Conservation (phyloP, 2,888 invertebrate species). For the Meiosimyza decipiens region DNA sequence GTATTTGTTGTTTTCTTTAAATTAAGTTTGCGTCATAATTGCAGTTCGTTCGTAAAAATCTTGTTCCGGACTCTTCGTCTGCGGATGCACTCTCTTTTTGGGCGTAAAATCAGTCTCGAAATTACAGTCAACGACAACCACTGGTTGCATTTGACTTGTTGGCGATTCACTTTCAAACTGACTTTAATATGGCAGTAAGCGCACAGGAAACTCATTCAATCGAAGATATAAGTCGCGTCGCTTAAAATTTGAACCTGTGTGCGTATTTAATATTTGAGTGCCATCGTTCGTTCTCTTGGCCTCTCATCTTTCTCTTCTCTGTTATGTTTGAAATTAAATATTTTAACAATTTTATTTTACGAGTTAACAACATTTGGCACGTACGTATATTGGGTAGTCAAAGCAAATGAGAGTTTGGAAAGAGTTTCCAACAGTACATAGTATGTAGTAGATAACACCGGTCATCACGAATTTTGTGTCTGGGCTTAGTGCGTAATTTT, state of each 20-base stretch:
- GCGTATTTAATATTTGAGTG: background rate
- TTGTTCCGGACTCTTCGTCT: background rate
- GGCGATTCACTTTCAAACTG: conserved; percentile 45
- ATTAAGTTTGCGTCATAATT: background rate
- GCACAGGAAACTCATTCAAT: conserved; percentile 6
- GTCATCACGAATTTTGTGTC: no score
- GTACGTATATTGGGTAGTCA: no score
- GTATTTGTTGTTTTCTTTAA: conserved; percentile 6
- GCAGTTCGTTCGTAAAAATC: conserved; percentile 7
- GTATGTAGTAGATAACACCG: no score
- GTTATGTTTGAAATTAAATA: no score
- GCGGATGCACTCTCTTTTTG: conserved; percentile 26
- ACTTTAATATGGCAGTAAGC: conserved; percentile 17
- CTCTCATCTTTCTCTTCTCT: background rate
- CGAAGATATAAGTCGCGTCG: background rate
- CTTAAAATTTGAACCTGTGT: background rate
- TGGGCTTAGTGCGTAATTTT: no score
- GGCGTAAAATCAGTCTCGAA: conserved; percentile 12
- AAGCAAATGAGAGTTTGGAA: no score
- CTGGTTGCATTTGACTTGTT: conserved; percentile 40
- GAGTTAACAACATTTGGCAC: no score
- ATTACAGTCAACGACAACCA: conserved; percentile 31
- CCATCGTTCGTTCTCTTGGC: conserved; percentile 23
- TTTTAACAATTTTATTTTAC: no score
- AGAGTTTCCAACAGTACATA: no score